Conservation (phyloP, 2,113 vertebrate genomes). For the Athene noctua region DNA sequence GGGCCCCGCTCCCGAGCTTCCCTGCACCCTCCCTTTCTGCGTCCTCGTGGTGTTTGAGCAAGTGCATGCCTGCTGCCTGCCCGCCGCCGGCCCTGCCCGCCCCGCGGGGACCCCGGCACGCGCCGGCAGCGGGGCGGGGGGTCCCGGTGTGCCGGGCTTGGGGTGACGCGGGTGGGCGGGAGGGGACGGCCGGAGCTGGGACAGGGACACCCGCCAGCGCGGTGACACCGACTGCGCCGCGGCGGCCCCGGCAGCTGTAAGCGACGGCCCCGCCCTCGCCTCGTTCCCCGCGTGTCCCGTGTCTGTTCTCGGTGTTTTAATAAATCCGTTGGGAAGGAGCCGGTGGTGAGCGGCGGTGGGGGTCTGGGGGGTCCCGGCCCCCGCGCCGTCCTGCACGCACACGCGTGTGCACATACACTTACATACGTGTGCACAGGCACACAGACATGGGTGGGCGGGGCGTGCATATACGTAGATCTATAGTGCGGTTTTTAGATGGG, state of each 20-base stretch:
- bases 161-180: background rate
- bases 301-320: constrained; percentile 80
- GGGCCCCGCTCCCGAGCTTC: background rate
- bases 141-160: accelerated
- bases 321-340: constrained; percentile 74
- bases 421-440: accelerated
- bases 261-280: constrained; percentile 20
- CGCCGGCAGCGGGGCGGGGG: background rate
- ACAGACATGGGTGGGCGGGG: too few species aligned
- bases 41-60: background rate
- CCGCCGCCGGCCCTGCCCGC: background rate
- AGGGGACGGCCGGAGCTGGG: background rate
- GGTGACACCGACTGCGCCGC: background rate
- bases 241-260: background rate
- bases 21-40: background rate
- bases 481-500: background rate
- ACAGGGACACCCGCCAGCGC: background rate
- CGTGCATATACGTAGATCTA: background rate
- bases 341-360: background rate
- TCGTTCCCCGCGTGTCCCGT: constrained; percentile 68
- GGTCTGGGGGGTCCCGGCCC: too few species aligned
- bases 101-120: background rate
- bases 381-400: background rate
- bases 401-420: accelerated
- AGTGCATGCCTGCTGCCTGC: background rate